phyloP scores from a whole-genome alignment of 2,113 vertebrate species.

The Dasyprocta punctata region DNA sequence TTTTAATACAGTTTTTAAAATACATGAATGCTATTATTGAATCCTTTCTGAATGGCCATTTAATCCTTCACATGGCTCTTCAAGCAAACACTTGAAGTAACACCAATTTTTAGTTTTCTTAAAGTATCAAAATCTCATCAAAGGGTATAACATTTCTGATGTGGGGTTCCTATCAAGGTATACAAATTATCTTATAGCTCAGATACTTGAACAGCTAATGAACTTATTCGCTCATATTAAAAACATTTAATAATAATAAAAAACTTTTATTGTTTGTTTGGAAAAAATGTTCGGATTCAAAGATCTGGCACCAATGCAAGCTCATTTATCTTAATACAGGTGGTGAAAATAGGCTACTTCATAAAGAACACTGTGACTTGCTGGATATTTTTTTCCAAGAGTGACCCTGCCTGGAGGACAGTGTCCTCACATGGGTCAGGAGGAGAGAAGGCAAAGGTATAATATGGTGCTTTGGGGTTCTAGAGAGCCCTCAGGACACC shows the following conservation, averaged over 20 bases:
- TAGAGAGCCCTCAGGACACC: neutral
- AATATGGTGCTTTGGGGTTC: neutral
- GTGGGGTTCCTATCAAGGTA: neutral
- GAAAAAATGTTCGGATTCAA: constrained; percentile 44
- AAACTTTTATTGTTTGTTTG: constrained; percentile 44
- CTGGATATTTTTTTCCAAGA: constrained; percentile 22
- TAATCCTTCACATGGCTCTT: neutral
- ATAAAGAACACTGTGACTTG: constrained; percentile 4
- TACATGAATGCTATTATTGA: neutral
- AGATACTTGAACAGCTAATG: constrained; percentile 1
- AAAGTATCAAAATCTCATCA: neutral
- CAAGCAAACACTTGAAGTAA: neutral
- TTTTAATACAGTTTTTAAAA: constrained; percentile 18
- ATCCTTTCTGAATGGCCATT: neutral
- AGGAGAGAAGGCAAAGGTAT: neutral
- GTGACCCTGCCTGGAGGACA: constrained; percentile 17
- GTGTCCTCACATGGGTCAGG: neutral
- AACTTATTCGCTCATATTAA: constrained; percentile 45
- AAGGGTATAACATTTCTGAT: neutral
- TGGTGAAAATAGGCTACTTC: constrained; percentile 38
- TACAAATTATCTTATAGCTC: neutral
- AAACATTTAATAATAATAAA: constrained; percentile 61
- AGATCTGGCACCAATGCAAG: neutral
- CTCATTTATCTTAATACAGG: constrained; percentile 47
- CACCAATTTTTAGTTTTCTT: neutral